Percentiles rank a stretch among this genome's conserved stretches.
These are phyloP conservation scores for Tinea pellionella DNA, from an alignment of 2,888 invertebrate genomes.

Conservation along the genomic window DNA sequence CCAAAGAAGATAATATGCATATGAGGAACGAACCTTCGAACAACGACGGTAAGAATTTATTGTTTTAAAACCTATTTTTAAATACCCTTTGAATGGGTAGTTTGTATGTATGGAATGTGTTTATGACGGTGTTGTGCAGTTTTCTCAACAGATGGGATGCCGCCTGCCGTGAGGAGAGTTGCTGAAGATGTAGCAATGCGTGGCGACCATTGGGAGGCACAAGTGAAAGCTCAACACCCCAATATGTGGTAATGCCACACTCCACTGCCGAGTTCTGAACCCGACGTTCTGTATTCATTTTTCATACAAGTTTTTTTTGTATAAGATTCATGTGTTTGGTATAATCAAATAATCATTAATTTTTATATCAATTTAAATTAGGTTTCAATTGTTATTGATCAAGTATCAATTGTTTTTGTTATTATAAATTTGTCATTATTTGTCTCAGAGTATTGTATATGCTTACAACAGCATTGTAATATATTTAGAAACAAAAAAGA, in stretches of 20 bases:
- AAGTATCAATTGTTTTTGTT: no score
- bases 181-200: constrained; percentile 72
- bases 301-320: constrained; percentile 36
- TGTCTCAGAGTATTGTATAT: no score
- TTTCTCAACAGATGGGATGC: constrained; percentile 61
- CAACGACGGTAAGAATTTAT: neutral
- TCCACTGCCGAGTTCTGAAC: constrained; percentile 26
- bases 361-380: no score
- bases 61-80: no score
- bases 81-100: no score
- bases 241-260: constrained; percentile 67
- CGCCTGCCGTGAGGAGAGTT: constrained; percentile 57
- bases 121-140: constrained; percentile 53
- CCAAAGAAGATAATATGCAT: neutral
- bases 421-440: no score
- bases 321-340: constrained; percentile 15
- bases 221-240: constrained; percentile 69
- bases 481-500: no score
- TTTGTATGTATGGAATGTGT: neutral
- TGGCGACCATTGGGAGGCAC: constrained; percentile 76
- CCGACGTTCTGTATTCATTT: constrained; percentile 60
- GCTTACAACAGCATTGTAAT: no score
- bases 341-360: neutral
- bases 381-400: no score
- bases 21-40: neutral